Base-by-base conservation (phyloP, 2,113 vertebrate species). In the Sinocyclocheilus grahami region DNA sequence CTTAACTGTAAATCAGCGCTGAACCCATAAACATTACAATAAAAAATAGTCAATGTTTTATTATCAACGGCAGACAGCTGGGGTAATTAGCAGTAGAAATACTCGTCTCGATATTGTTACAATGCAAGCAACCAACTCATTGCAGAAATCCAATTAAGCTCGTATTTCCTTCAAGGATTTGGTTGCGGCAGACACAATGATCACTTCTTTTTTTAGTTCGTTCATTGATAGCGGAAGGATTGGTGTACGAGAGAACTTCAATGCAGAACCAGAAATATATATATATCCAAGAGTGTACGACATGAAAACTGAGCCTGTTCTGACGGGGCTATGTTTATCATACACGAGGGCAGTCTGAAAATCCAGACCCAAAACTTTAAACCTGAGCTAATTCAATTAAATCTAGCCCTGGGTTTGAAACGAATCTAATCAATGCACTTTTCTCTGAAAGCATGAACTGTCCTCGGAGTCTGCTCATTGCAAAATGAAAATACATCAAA, bases 311-410 rank as follows among this genome's bases (percentile, higher is more conserved):
- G 22, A 82, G 79, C n/a, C 7, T 39, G 13, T 67, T 48, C 11
- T 65, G n/a, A 27, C n/a, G 79, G 60, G 1, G 46, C 24, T 67
- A 11, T 82, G 60, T 82, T 18, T 82, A 67, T 67, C 37, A 30
- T 67, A 51, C 60, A 82, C 62, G 62, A 67, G 62, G 79, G 79
- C 14, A 30, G 62, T 33, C 62, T 30, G 79, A 67, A 82, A 82
- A 82, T 48, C 39, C 16, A 82, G 62, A 82, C 39, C 53, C 65
- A 71, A 12, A 51, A 78, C 27, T 37, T 81, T 5, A 81, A 81
- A 81, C 78, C 30, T 18, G 69, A 67, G 42, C 27, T 79, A 67
- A 85, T 88, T 82, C 53, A 76, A 81, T 77, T 85, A 81, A 55
- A 81, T 18, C 27, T 76, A 14, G 46, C 69, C 69, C 24, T 30